Evolutionary conservation across 2,888 invertebrate species (phyloP).

Genomic region (Lochmaea crataegi): DNA sequence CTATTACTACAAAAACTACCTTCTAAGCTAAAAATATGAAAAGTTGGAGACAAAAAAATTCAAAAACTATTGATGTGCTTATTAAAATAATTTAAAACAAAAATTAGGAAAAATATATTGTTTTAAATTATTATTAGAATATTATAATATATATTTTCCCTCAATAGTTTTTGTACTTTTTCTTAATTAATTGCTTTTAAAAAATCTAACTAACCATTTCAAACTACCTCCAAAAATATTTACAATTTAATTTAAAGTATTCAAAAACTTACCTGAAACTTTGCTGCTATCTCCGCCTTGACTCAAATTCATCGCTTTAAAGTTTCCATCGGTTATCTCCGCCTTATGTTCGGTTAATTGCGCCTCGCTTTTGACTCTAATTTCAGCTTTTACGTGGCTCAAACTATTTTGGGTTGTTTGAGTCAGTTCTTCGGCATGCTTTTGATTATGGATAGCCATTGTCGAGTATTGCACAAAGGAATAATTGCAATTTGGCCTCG

Average conservation of each 20-base stretch:
- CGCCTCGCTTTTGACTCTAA: conserved; percentile 53
- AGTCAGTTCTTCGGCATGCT: conserved; percentile 67
- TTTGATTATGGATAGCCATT: conserved; percentile 79
- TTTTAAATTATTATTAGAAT: too few relatives aligned
- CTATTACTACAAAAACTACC: neutral
- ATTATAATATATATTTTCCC: neutral
- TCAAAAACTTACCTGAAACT: conserved; percentile 59
- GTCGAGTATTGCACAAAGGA: conserved; percentile 80
- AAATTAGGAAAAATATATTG: neutral
- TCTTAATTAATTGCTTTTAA: neutral
- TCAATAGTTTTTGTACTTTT: neutral
- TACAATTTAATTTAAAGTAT: conserved; percentile 2
- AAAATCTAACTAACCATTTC: conserved; percentile 17
- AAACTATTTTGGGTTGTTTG: neutral
- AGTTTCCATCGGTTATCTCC: conserved; percentile 48
- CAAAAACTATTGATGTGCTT: neutral
- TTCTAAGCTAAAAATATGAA: neutral
- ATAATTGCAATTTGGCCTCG: conserved; percentile 76
- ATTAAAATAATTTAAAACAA: neutral
- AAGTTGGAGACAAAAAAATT: neutral
- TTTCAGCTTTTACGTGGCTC: conserved; percentile 43
- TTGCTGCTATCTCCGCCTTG: conserved; percentile 58
- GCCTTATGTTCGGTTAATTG: conserved; percentile 54
- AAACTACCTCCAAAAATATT: conserved; percentile 11
- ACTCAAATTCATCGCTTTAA: conserved; percentile 61